These are phyloP conservation scores for Microdon myrmicae DNA, from an alignment of 2,888 invertebrate species.

Conservation along the genomic window DNA sequence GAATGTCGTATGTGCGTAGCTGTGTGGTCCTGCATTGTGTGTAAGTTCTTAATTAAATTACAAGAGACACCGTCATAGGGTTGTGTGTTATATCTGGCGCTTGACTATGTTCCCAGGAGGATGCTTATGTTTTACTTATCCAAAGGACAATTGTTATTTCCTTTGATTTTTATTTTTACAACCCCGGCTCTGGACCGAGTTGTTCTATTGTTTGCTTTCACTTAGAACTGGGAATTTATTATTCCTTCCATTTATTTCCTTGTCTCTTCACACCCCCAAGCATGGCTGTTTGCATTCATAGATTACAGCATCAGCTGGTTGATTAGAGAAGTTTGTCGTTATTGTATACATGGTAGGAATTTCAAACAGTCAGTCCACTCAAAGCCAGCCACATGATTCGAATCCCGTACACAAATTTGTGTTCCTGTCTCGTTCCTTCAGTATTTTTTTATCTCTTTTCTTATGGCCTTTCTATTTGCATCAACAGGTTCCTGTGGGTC, in stretches of 20 bases:
- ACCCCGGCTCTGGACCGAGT: background rate
- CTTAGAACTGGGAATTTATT: constrained; percentile 21
- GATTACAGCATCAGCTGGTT: too few relatives aligned
- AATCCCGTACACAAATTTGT: too few relatives aligned
- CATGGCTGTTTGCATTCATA: too few relatives aligned
- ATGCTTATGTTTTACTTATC: constrained; percentile 34
- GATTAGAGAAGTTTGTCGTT: background rate
- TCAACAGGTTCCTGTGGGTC: too few relatives aligned
- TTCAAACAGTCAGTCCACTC: background rate
- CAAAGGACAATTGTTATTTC: constrained; percentile 45
- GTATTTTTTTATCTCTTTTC: too few relatives aligned
- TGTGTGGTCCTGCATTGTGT: constrained; percentile 30
- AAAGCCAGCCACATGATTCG: too few relatives aligned
- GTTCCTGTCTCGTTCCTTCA: too few relatives aligned
- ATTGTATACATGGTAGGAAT: background rate
- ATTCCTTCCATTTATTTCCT: constrained; percentile 1
- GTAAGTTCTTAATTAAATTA: constrained; percentile 52
- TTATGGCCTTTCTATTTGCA: too few relatives aligned
- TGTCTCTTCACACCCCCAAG: too few relatives aligned
- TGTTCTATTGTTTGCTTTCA: constrained; percentile 31
- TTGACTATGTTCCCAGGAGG: constrained; percentile 45
- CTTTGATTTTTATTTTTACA: constrained; percentile 25
- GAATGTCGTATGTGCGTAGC: background rate
- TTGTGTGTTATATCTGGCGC: constrained; percentile 24
- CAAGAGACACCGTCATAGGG: constrained; percentile 1